Base-by-base conservation (phyloP, 2,113 vertebrate species). In the Pungitius pungitius region DNA sequence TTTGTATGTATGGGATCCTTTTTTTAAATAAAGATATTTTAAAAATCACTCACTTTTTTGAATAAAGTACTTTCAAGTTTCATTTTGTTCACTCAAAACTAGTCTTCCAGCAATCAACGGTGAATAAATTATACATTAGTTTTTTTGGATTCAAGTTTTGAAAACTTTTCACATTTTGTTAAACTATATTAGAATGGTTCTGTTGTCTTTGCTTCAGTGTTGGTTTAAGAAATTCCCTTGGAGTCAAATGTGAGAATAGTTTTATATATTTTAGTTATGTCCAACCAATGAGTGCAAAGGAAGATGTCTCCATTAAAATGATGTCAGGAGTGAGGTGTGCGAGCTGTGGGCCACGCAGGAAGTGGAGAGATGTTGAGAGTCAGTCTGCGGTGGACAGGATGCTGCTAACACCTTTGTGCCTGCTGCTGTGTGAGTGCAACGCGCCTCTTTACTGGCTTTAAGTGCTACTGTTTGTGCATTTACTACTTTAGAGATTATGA, bases 341-440 rank as follows among this genome's bases (percentile, higher is more conserved):
- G n/a, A n/a, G n/a, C n/a, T n/a, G n/a, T 30, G 30, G 6, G 30
- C 30, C 15, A 18, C 42, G 22, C 3, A 82, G 85, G 82, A 80
- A 75, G 72, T 78, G 40, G 26, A 55, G 4, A 9, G 3, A 6
- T 0, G 0, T 0, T 54, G 33, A 6, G 33, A 35, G 11, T 35
- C 79, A 75, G 37, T 73, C 1, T 2, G 12, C 9, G 5, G 35
- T 10, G 24, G 40, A 49, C 81, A 89, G 56, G 81, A 87, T 89
- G 87, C 73, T 66, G 83, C 0, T 84, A 0, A 73, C 87, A 64
- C 57, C 83, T 0, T 18, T 89, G 64, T 85, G 81, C 18, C 30
- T 84, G 33, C 14, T 64, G 68, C 66, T 89, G 52, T 20, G 87
- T 89, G 81, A 89, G 87, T 83, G 60, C n/a, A 52, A 45, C 56